Percentiles rank a stretch among this genome's conserved stretches.
These are phyloP conservation scores for Adelognathus sp. DNA, from an alignment of 2,888 invertebrate genomes.

Conservation along the genomic window DNA sequence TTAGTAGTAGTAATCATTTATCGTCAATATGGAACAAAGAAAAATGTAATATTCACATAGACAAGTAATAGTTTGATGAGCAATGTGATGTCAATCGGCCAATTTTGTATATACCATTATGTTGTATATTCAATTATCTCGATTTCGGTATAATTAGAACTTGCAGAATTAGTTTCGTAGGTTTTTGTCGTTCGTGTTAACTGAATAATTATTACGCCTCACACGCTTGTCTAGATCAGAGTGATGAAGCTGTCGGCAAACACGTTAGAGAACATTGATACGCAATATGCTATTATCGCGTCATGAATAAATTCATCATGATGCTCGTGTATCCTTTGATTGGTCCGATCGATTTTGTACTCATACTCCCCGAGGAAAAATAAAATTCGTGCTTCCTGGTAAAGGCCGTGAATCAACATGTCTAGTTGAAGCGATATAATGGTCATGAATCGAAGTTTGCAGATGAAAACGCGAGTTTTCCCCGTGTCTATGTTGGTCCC, in stretches of 20 bases:
- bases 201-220: neutral
- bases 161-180: neutral
- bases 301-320: constrained; percentile 7
- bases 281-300: neutral
- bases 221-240: neutral
- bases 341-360: neutral
- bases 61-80: no score
- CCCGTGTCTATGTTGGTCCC: neutral
- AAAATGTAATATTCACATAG: no score
- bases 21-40: no score
- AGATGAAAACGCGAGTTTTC: neutral
- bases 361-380: neutral
- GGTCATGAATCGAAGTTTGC: neutral
- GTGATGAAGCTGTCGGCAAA: neutral
- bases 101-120: no score
- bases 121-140: no score
- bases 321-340: neutral
- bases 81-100: no score
- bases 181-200: neutral
- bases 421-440: neutral
- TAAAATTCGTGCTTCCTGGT: neutral
- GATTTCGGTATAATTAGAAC: no score
- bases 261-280: neutral
- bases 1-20: no score
- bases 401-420: neutral